A percentile compares a stretch with the other conserved stretches of the same genome.
Evolutionary conservation across 2,797 vertebrate genomes (phyloP).

Genomic region (Manis javanica): DNA sequence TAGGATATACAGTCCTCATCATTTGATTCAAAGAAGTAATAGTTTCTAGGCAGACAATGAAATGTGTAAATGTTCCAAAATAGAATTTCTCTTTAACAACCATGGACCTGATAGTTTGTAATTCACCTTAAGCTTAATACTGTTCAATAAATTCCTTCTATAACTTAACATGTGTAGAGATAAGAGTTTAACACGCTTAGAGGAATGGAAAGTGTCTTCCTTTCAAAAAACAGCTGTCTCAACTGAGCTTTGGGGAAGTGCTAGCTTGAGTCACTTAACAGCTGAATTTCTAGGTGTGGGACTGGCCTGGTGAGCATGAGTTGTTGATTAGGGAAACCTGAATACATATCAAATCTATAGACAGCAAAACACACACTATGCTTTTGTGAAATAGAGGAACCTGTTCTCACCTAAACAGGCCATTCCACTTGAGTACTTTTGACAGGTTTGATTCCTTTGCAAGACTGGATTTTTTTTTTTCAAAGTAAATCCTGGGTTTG

Average conservation of each 20-base stretch:
- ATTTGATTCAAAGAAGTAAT: conserved; percentile 39
- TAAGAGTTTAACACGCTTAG: conserved; percentile 24
- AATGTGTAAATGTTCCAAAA: conserved; percentile 15
- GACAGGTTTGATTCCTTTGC: conserved; percentile 17
- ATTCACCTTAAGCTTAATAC: conserved; percentile 25
- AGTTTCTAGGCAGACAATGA: conserved; percentile 10
- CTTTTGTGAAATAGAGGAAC: conserved; percentile 30
- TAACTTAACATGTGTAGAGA: not conserved
- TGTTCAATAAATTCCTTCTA: conserved; percentile 26
- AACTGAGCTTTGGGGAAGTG: not conserved
- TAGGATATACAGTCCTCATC: not conserved
- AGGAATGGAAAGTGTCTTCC: not conserved
- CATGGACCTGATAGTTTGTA: not conserved
- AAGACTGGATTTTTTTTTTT: conserved; percentile 23
- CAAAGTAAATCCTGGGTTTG: not conserved
- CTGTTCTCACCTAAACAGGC: not conserved
- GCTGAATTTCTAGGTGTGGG: not conserved
- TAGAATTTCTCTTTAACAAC: conserved; percentile 37
- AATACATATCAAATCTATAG: conserved; percentile 18
- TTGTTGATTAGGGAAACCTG: not conserved
- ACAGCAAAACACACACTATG: not conserved
- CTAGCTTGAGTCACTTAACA: not conserved
- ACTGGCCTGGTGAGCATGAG: not conserved
- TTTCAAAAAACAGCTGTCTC: conserved; percentile 48
- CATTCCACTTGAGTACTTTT: not conserved